Conservation (phyloP, 2,797 vertebrate species). For the Luscinia megarhynchos region DNA sequence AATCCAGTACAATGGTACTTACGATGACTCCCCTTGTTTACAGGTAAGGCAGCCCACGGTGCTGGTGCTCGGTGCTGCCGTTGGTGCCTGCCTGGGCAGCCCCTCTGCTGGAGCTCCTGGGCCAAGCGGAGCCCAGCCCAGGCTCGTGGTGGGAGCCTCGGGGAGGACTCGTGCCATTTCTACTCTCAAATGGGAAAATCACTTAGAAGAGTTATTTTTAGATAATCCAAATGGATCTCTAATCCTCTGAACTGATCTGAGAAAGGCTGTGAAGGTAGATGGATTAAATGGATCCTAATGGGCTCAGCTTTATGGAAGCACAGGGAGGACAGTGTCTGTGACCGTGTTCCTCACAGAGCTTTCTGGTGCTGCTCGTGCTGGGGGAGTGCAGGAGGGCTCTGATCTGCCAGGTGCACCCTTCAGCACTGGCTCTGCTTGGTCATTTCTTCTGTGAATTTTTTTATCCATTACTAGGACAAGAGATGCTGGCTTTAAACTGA, state of each 20-base stretch:
- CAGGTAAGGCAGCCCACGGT: slow-evolving; percentile 88
- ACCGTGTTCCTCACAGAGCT: neutral
- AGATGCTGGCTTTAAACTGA: neutral
- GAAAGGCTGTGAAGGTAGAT: slow-evolving; percentile 21
- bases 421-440: neutral
- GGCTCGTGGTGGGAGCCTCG: neutral
- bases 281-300: neutral
- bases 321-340: neutral
- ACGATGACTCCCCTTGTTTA: slow-evolving; percentile 98
- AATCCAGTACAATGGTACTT: slow-evolving; percentile 98
- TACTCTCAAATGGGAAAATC: neutral
- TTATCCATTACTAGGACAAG: neutral
- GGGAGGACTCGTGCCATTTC: neutral
- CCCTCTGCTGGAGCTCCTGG: neutral
- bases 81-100: neutral
- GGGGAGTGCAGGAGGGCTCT: neutral
- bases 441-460: neutral
- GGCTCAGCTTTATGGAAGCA: neutral
- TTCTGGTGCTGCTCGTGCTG: neutral
- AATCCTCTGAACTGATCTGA: slow-evolving; percentile 25
- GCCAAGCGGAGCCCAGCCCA: neutral
- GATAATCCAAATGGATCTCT: slow-evolving; percentile 36
- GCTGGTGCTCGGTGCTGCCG: rapidly evolving
- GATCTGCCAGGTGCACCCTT: neutral
- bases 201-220: slow-evolving; percentile 31